Evolutionary conservation across 2,888 invertebrate genomes (phyloP).

Genomic region (Campaea margaritaria): DNA sequence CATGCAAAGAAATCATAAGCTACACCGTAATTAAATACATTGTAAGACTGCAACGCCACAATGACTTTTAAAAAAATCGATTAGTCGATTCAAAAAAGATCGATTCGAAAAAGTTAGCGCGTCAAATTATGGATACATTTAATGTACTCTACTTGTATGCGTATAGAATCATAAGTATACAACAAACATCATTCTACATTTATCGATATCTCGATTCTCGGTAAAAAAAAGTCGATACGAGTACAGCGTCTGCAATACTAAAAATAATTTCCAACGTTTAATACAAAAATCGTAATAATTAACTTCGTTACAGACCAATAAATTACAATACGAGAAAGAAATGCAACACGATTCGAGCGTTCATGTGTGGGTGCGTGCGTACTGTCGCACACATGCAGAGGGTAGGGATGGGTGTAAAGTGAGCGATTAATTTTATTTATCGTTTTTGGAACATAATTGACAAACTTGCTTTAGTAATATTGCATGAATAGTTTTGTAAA

Average conservation of each 20-base stretch:
- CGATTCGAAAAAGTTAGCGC: no score
- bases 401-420: conserved; percentile 33
- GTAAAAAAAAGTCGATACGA: conserved; percentile 67
- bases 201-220: conserved; percentile 62
- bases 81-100: no score
- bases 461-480: no score
- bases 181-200: conserved; percentile 43
- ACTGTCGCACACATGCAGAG: conserved; percentile 50
- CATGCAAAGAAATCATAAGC: no score
- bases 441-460: not conserved
- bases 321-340: conserved; percentile 85
- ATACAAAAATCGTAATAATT: conserved; percentile 86
- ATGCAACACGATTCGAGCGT: conserved; percentile 70
- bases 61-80: no score
- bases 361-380: conserved; percentile 36
- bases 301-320: conserved; percentile 85
- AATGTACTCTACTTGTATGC: conserved; percentile 13
- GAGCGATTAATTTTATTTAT: conserved; percentile 2
- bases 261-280: conserved; percentile 85
- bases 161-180: conserved; percentile 41
- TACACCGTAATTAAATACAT: no score
- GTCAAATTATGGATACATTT: not conserved
- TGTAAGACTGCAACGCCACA: no score
- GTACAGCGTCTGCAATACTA: conserved; percentile 70
- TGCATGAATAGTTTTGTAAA: no score